Evolutionary conservation across 2,888 invertebrate species (phyloP).

Genomic region (Callosobruchus maculatus): DNA sequence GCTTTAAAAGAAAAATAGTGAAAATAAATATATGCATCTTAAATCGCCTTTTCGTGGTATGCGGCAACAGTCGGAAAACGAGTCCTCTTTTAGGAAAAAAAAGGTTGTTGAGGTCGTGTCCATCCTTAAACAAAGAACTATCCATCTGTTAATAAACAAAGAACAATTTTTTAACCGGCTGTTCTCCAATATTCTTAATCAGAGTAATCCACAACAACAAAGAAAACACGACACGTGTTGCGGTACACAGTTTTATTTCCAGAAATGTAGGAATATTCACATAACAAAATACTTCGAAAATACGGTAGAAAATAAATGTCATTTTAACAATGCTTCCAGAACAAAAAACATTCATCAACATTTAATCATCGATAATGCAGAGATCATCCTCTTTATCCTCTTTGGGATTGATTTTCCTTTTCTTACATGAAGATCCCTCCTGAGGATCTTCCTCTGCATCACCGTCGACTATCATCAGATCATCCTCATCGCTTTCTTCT

Average conservation of each 20-base stretch:
- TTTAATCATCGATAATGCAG: conserved; percentile 17
- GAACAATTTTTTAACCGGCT: too few species aligned
- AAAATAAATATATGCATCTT: too few species aligned
- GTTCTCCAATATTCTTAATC: neutral
- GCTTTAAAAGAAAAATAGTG: too few species aligned
- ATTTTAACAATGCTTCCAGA: neutral
- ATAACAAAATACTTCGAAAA: neutral
- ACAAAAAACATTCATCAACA: neutral
- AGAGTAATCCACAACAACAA: neutral
- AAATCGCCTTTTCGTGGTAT: too few species aligned
- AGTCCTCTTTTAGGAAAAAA: too few species aligned
- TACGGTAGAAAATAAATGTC: neutral
- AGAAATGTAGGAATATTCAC: neutral
- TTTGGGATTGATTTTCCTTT: conserved; percentile 36
- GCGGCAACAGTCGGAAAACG: too few species aligned
- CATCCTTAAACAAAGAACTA: too few species aligned
- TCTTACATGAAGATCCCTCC: conserved; percentile 44
- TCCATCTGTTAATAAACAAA: too few species aligned
- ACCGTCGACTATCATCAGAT: conserved; percentile 34
- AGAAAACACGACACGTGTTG: neutral
- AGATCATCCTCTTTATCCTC: conserved; percentile 21
- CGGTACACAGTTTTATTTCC: neutral
- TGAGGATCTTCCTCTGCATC: conserved; percentile 34
- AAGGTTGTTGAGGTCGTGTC: too few species aligned
- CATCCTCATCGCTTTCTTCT: conserved; percentile 39